phyloP scores from a whole-genome alignment of 2,113 vertebrate species.

The Bos indicus region DNA sequence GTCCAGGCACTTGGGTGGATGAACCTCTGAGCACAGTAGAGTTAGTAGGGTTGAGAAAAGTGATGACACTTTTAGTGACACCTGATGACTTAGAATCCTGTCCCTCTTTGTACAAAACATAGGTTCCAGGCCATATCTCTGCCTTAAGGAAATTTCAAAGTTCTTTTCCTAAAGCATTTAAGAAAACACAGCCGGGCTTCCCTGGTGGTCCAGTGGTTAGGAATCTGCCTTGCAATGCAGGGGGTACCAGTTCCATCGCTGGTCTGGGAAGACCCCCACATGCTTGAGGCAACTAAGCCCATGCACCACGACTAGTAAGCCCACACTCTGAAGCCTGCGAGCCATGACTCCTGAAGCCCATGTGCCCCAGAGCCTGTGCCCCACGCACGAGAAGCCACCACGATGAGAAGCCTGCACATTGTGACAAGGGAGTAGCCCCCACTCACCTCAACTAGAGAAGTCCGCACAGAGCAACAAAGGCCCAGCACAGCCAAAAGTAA shows the following conservation, averaged over 20 bases:
- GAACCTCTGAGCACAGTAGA: neutral
- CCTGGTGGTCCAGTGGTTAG: neutral
- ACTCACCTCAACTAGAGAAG: neutral
- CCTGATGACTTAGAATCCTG: neutral
- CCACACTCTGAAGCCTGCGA: neutral
- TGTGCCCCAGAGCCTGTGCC: neutral
- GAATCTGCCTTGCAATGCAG: neutral
- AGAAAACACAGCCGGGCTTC: neutral
- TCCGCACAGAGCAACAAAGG: neutral
- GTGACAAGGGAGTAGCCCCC: fast-evolving
- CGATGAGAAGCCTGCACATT: fast-evolving
- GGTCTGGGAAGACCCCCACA: neutral
- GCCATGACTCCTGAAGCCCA: neutral
- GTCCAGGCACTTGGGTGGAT: neutral
- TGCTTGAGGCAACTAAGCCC: neutral
- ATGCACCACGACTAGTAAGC: neutral
- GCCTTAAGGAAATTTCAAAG: conserved; percentile 7
- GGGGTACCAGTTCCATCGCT: neutral
- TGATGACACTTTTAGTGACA: neutral
- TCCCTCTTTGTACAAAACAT: neutral
- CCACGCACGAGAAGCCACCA: neutral
- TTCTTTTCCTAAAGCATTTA: neutral
- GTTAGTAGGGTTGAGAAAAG: neutral
- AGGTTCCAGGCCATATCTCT: neutral
- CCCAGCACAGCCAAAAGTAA: neutral